Evolutionary conservation across 2,888 invertebrate genomes (phyloP), one percentile per base, ranked within the genome.

Genomic region (Craniophora ligustri): DNA sequence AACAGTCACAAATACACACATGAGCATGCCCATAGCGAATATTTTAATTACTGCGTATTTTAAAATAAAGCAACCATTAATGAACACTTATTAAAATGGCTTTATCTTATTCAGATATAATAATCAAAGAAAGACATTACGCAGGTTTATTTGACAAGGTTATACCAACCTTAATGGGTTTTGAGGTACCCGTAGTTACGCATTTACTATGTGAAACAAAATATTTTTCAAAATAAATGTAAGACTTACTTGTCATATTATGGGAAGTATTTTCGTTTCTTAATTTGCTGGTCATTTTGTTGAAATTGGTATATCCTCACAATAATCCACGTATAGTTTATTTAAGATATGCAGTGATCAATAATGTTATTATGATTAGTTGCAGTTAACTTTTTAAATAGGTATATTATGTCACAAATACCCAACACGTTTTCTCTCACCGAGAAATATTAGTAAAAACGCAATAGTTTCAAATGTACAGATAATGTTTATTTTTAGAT

Each of bases 1-100:
- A 2, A 39, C 32, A 11, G 66, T 71, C 72, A 71, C 71, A 71
- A 70, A 26, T 61, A 34, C 31, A 57, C 39, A 23, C 18, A 11
- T 4, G n/a, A 21, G 28, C n/a, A n/a, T 14, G 15, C 13, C 21
- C 10, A 1, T n/a, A 3, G 3, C n/a, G 3, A 26, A 26, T 3
- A 5, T n/a, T 56, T 30, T 31, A 14, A 23, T 34, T 16, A 30
- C 23, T 34, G 38, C 23, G 34, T 41, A 44, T 48, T 41, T 34
- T 28, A 1, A 11, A 6, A 21, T 5, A 10, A 10, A 2, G 8
- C 2, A 10, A 23, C 10, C 10, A 10, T 10, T 8, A 0, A 10
- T 10, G 10, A 10, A 10, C 10, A 23, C 21, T 21, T 21, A 5
- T 19, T 2, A 6, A 5, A n/a, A n/a, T n/a, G n/a, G n/a, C n/a